Conservation (phyloP, 2,888 invertebrate genomes). For the Patella depressa region DNA sequence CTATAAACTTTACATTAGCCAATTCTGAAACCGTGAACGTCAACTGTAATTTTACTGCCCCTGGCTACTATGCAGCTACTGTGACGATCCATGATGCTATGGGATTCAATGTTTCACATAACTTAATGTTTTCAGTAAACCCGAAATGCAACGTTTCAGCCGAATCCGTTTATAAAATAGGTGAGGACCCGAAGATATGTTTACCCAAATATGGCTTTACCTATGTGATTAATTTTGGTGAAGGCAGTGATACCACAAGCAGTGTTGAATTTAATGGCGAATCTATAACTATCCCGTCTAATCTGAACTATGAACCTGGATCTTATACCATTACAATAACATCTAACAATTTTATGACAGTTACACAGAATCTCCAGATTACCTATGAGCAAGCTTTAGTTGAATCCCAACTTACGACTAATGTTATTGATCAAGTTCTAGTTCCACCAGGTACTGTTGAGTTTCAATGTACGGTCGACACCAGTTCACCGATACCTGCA, state of each 20-base stretch:
- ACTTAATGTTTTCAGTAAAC: not conserved
- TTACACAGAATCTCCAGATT: too few relatives aligned
- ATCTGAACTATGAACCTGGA: too few relatives aligned
- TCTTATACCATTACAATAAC: too few relatives aligned
- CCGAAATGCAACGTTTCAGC: not conserved
- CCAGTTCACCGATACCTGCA: too few relatives aligned
- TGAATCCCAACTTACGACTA: too few relatives aligned
- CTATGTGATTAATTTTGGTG: not conserved
- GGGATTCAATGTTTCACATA: not conserved
- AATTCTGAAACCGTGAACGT: not conserved
- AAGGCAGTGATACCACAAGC: not conserved
- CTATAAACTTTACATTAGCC: not conserved
- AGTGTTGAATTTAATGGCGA: too few relatives aligned
- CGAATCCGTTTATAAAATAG: not conserved
- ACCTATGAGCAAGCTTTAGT: too few relatives aligned
- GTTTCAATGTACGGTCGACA: too few relatives aligned
- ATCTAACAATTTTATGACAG: too few relatives aligned
- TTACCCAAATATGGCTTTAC: not conserved
- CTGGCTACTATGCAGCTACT: not conserved
- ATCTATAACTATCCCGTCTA: too few relatives aligned
- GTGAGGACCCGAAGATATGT: not conserved
- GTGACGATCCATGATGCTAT: not conserved
- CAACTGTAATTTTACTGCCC: not conserved
- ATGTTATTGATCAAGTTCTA: too few relatives aligned
- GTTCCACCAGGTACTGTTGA: too few relatives aligned